Evolutionary conservation across 2,888 invertebrate species (phyloP).

Genomic region (Torymus aiolomorphi): DNA sequence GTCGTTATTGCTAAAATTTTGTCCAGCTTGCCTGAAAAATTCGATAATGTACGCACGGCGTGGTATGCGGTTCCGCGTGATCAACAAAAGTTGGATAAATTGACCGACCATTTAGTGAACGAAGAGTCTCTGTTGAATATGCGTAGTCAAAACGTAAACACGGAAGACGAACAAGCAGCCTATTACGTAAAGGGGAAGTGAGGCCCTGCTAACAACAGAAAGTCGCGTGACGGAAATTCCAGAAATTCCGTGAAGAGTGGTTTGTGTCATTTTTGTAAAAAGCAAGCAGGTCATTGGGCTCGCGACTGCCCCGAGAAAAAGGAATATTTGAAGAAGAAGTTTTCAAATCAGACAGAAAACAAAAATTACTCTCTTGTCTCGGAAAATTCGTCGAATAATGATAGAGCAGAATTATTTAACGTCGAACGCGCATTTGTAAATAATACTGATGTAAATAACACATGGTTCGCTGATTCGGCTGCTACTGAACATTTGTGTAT

Average conservation of each 20-base stretch:
- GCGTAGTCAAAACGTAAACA: background rate
- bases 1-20: background rate
- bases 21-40: background rate
- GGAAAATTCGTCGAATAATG: conserved; percentile 1
- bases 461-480: conserved; percentile 51
- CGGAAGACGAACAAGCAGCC: background rate
- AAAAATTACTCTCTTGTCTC: conserved; percentile 43
- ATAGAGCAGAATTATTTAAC: conserved; percentile 17
- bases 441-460: background rate
- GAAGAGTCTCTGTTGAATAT: background rate
- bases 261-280: conserved; percentile 51
- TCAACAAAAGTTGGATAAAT: background rate
- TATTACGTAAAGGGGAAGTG: conserved; percentile 62
- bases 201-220: background rate
- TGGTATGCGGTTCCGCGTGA: background rate
- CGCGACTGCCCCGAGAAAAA: conserved; percentile 38
- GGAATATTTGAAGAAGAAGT: background rate
- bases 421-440: background rate
- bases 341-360: too few species aligned
- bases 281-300: conserved; percentile 45
- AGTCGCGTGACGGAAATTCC: background rate
- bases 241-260: background rate
- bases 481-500: conserved; percentile 53
- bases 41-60: background rate
- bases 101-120: too few species aligned